phyloP scores from a whole-genome alignment of 2,888 invertebrate genomes.

The Drosophila falleni region DNA sequence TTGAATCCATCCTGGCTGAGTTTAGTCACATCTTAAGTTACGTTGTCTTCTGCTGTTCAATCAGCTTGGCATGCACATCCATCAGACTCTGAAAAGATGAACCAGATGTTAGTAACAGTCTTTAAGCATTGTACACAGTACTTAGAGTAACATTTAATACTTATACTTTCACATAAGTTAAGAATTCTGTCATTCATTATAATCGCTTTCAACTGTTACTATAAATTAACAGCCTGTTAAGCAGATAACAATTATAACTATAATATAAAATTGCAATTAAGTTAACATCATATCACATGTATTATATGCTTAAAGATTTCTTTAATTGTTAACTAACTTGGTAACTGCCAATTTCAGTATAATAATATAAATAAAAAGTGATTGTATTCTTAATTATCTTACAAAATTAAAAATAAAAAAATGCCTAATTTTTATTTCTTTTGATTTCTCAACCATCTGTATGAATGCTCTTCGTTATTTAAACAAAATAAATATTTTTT shows the following conservation, averaged over 20 bases:
- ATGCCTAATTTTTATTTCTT: not conserved
- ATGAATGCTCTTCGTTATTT: too few species aligned
- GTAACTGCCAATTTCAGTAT: not conserved
- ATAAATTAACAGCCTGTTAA: slow-evolving; percentile 8
- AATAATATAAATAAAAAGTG: not conserved
- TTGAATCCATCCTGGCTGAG: not conserved
- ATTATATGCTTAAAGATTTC: not conserved
- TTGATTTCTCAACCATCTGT: too few species aligned
- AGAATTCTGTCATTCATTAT: not conserved
- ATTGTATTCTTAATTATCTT: too few species aligned
- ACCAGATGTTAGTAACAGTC: not conserved
- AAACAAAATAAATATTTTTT: too few species aligned
- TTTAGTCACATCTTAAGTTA: slow-evolving; percentile 1
- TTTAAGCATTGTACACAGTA: slow-evolving; percentile 6
- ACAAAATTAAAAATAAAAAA: not conserved
- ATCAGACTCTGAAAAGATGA: slow-evolving; percentile 89
- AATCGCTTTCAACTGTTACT: slow-evolving; percentile 11
- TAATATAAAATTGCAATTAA: not conserved
- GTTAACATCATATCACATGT: not conserved
- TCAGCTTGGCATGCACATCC: slow-evolving; percentile 93
- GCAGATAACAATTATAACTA: not conserved
- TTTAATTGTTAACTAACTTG: not conserved
- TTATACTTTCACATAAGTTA: not conserved
- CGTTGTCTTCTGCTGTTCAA: slow-evolving; percentile 85
- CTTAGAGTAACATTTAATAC: not conserved